These are phyloP conservation scores for Pangasius macronema DNA, from an alignment of 2,797 vertebrate genomes.

Conservation along the genomic window DNA sequence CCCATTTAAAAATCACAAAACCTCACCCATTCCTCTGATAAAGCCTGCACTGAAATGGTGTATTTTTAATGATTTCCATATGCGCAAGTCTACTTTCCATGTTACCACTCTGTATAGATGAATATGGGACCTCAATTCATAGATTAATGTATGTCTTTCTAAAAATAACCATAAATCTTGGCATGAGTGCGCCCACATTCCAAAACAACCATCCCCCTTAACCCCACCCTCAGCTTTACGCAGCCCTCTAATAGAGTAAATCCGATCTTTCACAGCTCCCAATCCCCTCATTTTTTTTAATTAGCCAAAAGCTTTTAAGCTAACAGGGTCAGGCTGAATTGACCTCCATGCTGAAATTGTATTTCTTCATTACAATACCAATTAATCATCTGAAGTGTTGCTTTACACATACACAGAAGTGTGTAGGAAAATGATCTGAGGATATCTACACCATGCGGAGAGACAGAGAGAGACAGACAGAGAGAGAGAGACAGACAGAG, in stretches of 20 bases:
- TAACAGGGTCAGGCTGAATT: constrained; percentile 46
- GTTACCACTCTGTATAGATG: not conserved
- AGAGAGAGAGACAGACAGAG: constrained; percentile 4
- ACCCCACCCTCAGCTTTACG: constrained; percentile 10
- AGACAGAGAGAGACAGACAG: not conserved
- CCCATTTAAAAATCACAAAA: not conserved
- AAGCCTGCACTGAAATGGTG: not conserved
- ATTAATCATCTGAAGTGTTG: constrained; percentile 31
- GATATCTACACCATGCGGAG: not conserved
- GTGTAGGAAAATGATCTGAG: not conserved
- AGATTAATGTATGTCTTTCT: not conserved
- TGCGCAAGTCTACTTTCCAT: not conserved
- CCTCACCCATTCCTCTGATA: not conserved
- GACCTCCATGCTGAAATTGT: constrained; percentile 39
- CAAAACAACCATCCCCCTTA: constrained; percentile 1
- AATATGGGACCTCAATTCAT: not conserved
- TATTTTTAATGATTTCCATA: constrained; percentile 11
- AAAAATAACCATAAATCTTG: not conserved
- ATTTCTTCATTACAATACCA: not conserved
- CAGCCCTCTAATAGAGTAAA: constrained; percentile 5
- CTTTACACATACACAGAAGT: not conserved
- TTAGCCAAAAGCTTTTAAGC: constrained; percentile 43
- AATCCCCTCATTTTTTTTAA: constrained; percentile 38
- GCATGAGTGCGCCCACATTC: not conserved
- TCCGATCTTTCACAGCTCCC: constrained; percentile 9